Percentiles rank a stretch among this genome's conserved stretches.
Conservation (phyloP, 2,888 invertebrate genomes). For the Clistopyga incitator region DNA sequence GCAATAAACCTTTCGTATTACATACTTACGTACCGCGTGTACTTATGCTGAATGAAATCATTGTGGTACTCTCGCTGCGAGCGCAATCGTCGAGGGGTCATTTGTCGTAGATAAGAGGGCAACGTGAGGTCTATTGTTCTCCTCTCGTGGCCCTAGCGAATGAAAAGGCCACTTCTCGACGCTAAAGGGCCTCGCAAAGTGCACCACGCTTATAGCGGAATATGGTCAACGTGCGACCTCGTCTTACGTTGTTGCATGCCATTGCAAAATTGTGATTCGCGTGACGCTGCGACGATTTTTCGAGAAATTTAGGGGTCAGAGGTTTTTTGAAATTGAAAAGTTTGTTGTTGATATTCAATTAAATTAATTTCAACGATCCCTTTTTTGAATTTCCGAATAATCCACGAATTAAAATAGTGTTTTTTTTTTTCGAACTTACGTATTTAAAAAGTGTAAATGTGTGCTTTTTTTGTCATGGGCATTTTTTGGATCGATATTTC, state of each 20-base stretch:
- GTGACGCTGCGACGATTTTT: conserved; percentile 9
- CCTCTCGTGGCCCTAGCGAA: conserved; percentile 4
- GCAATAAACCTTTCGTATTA: conserved; percentile 17
- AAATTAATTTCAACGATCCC: too few relatives aligned
- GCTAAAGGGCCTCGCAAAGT: not conserved
- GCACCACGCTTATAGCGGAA: not conserved
- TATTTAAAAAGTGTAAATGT: too few relatives aligned
- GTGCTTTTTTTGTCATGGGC: too few relatives aligned
- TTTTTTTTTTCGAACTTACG: too few relatives aligned
- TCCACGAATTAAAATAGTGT: too few relatives aligned
- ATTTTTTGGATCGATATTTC: too few relatives aligned
- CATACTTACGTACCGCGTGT: not conserved
- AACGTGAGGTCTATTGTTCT: conserved; percentile 13
- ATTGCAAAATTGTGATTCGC: not conserved
- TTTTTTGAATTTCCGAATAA: too few relatives aligned
- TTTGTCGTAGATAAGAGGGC: conserved; percentile 9
- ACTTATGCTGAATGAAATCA: conserved; percentile 8
- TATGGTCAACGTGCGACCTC: not conserved
- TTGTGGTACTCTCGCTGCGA: not conserved
- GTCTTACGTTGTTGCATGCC: conserved; percentile 10
- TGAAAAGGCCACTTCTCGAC: not conserved
- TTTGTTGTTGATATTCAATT: too few relatives aligned
- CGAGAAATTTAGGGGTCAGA: conserved; percentile 12
- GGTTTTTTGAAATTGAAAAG: too few relatives aligned
- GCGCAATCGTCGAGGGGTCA: not conserved